Conservation (phyloP, 2,797 vertebrate genomes). For the Acanthornis magna region DNA sequence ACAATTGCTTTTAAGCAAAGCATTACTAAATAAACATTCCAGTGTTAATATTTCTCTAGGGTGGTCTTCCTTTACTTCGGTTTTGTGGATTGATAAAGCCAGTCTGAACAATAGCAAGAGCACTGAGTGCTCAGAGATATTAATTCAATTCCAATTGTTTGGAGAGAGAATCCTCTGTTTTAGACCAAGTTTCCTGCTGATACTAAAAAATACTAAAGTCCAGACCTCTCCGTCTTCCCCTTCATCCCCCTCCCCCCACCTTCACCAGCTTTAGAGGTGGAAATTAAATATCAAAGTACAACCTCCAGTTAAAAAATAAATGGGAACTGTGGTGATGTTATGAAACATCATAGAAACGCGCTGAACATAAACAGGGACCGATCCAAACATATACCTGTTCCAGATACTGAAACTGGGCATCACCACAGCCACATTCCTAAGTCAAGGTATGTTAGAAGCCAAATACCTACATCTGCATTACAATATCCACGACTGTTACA, state of each 20-base stretch:
- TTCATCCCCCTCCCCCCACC: too few species aligned
- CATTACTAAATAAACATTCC: constrained; percentile 36
- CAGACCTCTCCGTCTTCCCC: accelerated
- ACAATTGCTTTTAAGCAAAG: constrained; percentile 39
- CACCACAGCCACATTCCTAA: background rate
- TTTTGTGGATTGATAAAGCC: background rate
- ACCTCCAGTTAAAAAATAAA: background rate
- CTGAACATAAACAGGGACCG: background rate
- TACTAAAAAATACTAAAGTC: background rate
- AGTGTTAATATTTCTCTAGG: constrained; percentile 21
- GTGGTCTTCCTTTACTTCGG: constrained; percentile 29
- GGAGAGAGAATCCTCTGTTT: background rate
- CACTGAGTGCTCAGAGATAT: background rate
- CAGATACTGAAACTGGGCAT: background rate
- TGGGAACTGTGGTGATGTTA: background rate
- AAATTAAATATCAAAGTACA: constrained; percentile 16
- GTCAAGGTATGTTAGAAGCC: background rate
- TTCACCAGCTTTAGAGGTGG: background rate
- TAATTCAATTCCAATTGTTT: background rate
- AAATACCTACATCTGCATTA: background rate
- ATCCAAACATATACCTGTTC: background rate
- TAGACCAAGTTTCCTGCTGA: background rate
- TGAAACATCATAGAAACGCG: background rate
- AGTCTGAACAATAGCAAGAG: constrained; percentile 1
- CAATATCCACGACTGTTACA: accelerated